Percentiles rank a stretch among this genome's conserved stretches.
Conservation (phyloP, 1,140 invertebrate genomes). For the Drosophila nannoptera region DNA sequence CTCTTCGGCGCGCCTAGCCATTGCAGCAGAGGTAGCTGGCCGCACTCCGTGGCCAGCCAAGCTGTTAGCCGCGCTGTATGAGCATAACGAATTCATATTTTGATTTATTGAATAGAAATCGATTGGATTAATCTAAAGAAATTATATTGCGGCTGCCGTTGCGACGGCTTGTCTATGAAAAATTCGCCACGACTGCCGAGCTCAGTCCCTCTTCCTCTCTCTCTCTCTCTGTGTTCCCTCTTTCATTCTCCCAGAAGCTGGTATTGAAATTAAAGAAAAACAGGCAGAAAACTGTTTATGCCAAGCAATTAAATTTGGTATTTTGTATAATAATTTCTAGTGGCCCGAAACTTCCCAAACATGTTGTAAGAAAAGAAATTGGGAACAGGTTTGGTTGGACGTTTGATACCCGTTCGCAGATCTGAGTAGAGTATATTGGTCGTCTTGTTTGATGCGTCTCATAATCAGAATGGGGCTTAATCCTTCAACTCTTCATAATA, state of each 20-base stretch:
- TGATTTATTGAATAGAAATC: conserved; percentile 79
- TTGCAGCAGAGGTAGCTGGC: conserved; percentile 24
- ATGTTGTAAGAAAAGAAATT: conserved; percentile 13
- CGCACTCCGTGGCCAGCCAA: conserved; percentile 38
- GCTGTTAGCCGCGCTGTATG: conserved; percentile 52
- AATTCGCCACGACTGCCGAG: conserved; percentile 52
- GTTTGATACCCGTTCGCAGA: neutral
- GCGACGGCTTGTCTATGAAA: conserved; percentile 40
- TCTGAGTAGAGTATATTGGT: too few species aligned
- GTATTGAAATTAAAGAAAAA: conserved; percentile 69
- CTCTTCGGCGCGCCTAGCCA: conserved; percentile 1
- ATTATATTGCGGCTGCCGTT: conserved; percentile 63
- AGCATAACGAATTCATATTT: conserved; percentile 75
- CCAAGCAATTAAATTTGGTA: conserved; percentile 62
- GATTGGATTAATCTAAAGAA: conserved; percentile 78
- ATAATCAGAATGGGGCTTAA: too few species aligned
- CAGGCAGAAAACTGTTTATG: conserved; percentile 59
- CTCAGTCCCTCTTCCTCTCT: conserved; percentile 14
- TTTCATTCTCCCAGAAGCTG: conserved; percentile 2
- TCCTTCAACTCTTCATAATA: too few species aligned
- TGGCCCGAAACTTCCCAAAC: conserved; percentile 19
- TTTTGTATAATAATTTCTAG: conserved; percentile 18
- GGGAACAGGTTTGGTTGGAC: conserved; percentile 21
- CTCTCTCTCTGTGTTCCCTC: conserved; percentile 18
- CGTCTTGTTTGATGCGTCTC: too few species aligned